phyloP scores from a whole-genome alignment of 2,888 invertebrate species.

The Hecatera dysodea region DNA sequence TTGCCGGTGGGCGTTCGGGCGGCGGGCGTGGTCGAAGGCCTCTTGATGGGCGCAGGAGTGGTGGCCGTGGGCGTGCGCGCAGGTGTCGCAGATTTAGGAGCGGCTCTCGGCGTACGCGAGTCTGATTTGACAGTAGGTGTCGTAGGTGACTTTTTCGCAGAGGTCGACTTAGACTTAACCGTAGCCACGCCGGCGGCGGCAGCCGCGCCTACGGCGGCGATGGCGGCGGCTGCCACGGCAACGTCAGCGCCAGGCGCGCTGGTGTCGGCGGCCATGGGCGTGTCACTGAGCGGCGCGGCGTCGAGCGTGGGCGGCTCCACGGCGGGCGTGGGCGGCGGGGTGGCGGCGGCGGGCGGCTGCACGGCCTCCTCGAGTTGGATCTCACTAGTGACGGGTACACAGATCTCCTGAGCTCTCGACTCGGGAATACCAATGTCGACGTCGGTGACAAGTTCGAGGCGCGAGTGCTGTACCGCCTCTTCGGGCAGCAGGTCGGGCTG shows the following conservation, averaged over 20 bases:
- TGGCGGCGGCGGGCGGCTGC: slow-evolving; percentile 70
- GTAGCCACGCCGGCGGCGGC: slow-evolving; percentile 67
- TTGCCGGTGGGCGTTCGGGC: slow-evolving; percentile 65
- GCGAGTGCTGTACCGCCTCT: slow-evolving; percentile 67
- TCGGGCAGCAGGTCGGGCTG: slow-evolving; percentile 84
- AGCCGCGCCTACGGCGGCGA: slow-evolving; percentile 68
- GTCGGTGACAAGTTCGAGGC: slow-evolving; percentile 83
- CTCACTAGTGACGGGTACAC: slow-evolving; percentile 85
- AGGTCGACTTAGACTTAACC: slow-evolving; percentile 63
- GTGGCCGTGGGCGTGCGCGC: slow-evolving; percentile 70
- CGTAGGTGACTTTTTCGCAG: slow-evolving; percentile 72
- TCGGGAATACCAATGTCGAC: slow-evolving; percentile 84
- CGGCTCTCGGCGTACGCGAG: slow-evolving; percentile 67
- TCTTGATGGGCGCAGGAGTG: slow-evolving; percentile 67
- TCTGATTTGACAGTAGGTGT: slow-evolving; percentile 72
- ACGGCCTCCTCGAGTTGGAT: slow-evolving; percentile 80
- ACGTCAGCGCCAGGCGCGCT: slow-evolving; percentile 48
- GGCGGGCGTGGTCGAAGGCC: slow-evolving; percentile 64
- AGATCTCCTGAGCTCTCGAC: slow-evolving; percentile 87
- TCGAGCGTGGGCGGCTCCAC: slow-evolving; percentile 66
- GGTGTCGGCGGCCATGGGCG: slow-evolving; percentile 69
- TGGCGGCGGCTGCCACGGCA: slow-evolving; percentile 68
- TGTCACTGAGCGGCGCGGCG: slow-evolving; percentile 66
- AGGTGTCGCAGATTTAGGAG: slow-evolving; percentile 72
- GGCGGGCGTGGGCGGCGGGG: slow-evolving; percentile 73